These are phyloP conservation scores for Gephyroberyx darwinii DNA, from an alignment of 2,797 vertebrate species.

Conservation along the genomic window DNA sequence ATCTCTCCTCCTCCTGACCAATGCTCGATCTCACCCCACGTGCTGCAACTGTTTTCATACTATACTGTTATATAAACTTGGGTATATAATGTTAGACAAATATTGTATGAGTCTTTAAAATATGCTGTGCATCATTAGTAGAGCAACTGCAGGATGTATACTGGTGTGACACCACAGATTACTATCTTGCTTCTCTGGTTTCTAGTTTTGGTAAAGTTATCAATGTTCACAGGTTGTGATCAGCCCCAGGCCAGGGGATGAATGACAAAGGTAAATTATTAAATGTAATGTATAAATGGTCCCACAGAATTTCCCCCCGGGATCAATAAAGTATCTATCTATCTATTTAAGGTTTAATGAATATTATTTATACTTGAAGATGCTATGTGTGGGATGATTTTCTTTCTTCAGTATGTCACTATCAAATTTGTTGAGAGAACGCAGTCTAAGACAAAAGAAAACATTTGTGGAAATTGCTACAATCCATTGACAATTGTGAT, in stretches of 20 bases:
- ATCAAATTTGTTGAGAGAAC: not conserved
- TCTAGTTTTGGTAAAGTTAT: not conserved
- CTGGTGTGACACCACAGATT: not conserved
- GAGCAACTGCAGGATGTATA: not conserved
- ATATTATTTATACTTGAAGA: not conserved
- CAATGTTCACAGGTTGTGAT: not conserved
- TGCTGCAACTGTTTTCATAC: too few relatives aligned
- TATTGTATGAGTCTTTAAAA: not conserved
- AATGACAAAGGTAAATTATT: constrained; percentile 31
- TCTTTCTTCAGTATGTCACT: not conserved
- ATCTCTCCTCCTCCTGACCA: too few relatives aligned
- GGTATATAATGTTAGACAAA: not conserved
- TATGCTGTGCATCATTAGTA: not conserved
- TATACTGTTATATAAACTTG: not conserved
- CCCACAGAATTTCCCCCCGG: not conserved
- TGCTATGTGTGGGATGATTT: not conserved
- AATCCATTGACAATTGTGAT: not conserved
- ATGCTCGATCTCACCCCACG: too few relatives aligned
- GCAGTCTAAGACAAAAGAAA: not conserved
- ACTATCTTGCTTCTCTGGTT: constrained; percentile 6
- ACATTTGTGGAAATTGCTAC: not conserved
- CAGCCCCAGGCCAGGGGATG: not conserved
- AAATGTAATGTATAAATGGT: not conserved
- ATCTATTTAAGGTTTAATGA: constrained; percentile 17
- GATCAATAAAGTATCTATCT: too few relatives aligned